Base-by-base conservation (phyloP, 1,140 invertebrate genomes). In the Drusus annulatus region DNA sequence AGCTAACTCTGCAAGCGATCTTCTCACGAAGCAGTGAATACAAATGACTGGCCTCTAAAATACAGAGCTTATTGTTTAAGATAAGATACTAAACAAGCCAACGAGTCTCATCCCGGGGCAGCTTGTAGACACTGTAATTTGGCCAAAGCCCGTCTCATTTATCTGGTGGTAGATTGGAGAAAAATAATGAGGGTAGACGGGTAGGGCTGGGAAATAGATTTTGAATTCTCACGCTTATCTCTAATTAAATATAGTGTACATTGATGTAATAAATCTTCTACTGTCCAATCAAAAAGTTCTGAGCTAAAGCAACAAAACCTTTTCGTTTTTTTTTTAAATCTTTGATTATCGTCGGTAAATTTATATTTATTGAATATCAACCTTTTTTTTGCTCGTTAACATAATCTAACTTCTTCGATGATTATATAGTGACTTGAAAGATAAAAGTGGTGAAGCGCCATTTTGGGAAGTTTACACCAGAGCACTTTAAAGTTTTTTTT, bases 91-190 rank as follows among this genome's bases (percentile, higher is more conserved):
- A 58, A 75, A 75, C 54, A 75, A 75, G 51, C 71, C 71, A 77
- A 81, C 74, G 69, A 65, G 50, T 79, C 78, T 79, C 78, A 79
- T 82, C 54, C 52, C 21, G 15, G 68, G 73, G 80, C 52, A 79
- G 76, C 78, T 79, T 77, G 78, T 78, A 81, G 82, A 80, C 76
- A 69, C 79, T 75, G 82, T 79, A 80, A 83, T 81, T 83, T 81
- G 79, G 79, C 76, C 76, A 56, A 81, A 83, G 36, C 82, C 74
- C 82, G 79, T 83, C 82, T 80, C 82, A 83, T 81, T 83, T 83
- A 83, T 83, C 77, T 79, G 79, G 63, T 79, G 76, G 79, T 79
- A 78, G 76, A 81, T 78, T 75, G 71, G 78, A 31, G 73, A 56
- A 25, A 71, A n/a, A 25, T 65, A 25, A 17, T 50, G 51, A 31